Evolutionary conservation across 2,113 vertebrate genomes (phyloP).

Genomic region (Columba livia): DNA sequence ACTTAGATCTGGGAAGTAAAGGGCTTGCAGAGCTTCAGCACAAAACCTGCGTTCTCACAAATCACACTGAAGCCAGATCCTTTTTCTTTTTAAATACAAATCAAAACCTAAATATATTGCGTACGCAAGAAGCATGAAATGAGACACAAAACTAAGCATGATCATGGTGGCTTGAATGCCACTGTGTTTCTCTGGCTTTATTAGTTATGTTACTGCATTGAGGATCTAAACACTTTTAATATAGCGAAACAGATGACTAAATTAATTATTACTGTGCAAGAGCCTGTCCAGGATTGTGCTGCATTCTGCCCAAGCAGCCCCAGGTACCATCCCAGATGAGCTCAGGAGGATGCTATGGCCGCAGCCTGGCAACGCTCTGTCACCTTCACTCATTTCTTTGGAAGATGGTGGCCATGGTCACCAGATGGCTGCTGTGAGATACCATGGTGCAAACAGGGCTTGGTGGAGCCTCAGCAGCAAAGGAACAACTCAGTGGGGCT

Average conservation of each 20-base stretch:
- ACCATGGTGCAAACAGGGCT: neutral
- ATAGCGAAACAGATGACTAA: neutral
- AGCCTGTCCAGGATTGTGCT: neutral
- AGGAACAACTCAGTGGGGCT: neutral
- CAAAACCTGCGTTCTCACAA: neutral
- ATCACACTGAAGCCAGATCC: neutral
- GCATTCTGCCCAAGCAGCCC: neutral
- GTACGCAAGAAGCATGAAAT: neutral
- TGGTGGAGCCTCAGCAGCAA: neutral
- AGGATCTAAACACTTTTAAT: neutral
- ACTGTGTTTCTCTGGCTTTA: neutral
- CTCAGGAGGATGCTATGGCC: neutral
- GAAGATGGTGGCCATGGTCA: neutral
- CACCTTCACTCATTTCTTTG: neutral
- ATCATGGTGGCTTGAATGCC: neutral
- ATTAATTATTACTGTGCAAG: neutral
- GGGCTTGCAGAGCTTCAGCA: neutral
- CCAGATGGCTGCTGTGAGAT: neutral
- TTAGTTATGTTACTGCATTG: neutral
- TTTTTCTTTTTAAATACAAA: neutral
- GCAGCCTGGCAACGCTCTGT: neutral
- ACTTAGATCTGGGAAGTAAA: neutral
- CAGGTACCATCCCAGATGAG: neutral
- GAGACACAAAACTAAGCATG: neutral
- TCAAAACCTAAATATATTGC: neutral